Base-by-base conservation (phyloP, 1,140 invertebrate genomes). In the Magallana ariakensis region DNA sequence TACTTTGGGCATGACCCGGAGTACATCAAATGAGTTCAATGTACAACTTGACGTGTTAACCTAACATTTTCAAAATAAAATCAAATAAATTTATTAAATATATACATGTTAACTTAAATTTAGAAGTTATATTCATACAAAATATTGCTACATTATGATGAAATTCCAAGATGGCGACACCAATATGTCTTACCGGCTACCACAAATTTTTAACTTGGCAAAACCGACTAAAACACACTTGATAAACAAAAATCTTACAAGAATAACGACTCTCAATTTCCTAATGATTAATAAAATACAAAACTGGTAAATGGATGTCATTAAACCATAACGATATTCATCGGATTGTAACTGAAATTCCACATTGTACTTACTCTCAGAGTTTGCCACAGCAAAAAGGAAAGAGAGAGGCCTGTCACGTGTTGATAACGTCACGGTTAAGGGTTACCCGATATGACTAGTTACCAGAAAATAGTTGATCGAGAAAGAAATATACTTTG, bases 131-230 rank as follows among this genome's bases (percentile, higher is more conserved):
- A 5, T 46, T 46, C 33, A 46, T 16, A 60, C 0, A 60, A 60
- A 60, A 60, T 60, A 60, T 60, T 60, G 9, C 19, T 75, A 10
- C 15, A 75, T 75, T 10, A 26, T 75, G 66, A 75, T 75, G 66
- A 75, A 75, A 75, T 75, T 75, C 33, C 66, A 75, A 75, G 66
- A 75, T 75, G 66, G 66, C 66, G 66, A 75, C 66, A 75, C 9
- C 22, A 33, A 11, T 26, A 22, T n/a, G 22, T 75, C 33, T 11
- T 33, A 11, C 66, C 66, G 66, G 66, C 66, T 75, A 26, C 22
- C 66, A 22, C 33, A 9, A 26, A 46, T 26, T 75, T 75, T 75
- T 0, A 22, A 8, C 11, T 13, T 26, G 19, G 33, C 33, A 75
- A 75, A 75, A 46, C 26, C 33, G 9, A 3, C 13, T 3, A 33